phyloP scores from a whole-genome alignment of 2,113 vertebrate species.

The Fregetta grallaria region DNA sequence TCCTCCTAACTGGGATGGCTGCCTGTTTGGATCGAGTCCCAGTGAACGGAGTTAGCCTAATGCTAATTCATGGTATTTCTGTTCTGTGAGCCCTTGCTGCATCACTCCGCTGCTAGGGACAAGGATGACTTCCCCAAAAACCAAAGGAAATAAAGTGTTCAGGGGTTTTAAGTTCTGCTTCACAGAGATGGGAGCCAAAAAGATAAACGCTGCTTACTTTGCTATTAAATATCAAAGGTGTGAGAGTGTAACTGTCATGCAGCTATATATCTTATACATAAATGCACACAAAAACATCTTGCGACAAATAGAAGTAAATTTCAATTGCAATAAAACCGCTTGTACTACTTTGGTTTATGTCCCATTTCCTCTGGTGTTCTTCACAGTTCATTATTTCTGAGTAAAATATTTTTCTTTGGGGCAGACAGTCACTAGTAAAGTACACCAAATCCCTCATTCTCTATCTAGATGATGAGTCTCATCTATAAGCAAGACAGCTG shows the following conservation, averaged over 20 bases:
- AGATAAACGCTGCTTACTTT: neutral
- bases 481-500: neutral
- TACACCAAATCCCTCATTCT: conserved; percentile 21
- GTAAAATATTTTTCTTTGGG: neutral
- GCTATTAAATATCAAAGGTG: neutral
- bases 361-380: conserved; percentile 5
- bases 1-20: neutral
- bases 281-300: neutral
- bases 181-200: neutral
- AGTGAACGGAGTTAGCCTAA: neutral
- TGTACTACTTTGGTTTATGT: neutral
- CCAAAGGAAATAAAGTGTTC: neutral
- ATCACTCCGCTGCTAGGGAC: neutral
- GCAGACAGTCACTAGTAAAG: neutral
- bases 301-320: neutral
- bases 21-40: neutral
- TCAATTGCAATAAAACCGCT: neutral
- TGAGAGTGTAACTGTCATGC: neutral
- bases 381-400: conserved; percentile 26
- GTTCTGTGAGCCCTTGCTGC: neutral
- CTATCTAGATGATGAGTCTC: neutral
- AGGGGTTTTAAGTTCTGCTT: neutral
- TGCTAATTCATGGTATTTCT: neutral
- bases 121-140: neutral
- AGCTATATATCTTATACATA: neutral